Conservation (phyloP, 2,797 vertebrate species). For the Danio choprae region DNA sequence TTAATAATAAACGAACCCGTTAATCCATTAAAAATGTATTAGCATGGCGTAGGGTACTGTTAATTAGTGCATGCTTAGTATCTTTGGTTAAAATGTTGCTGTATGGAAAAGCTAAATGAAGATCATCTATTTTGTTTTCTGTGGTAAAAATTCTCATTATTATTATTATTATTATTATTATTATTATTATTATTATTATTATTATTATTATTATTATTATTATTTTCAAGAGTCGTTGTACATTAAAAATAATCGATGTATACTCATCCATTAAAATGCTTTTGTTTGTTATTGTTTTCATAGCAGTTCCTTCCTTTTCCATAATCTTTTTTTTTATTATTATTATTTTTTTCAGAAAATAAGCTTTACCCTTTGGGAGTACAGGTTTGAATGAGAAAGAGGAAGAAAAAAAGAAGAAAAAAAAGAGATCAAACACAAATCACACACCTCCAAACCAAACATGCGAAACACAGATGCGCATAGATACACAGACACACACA, state of each 20-base stretch:
- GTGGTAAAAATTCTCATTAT: background rate
- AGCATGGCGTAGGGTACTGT: too few species aligned
- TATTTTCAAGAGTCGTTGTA: slow-evolving; percentile 63
- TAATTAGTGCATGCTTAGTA: background rate
- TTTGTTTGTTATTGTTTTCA: slow-evolving; percentile 68
- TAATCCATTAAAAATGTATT: background rate
- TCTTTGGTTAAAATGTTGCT: background rate
- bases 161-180: too few species aligned
- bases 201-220: slow-evolving; percentile 2
- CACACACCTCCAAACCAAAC: slow-evolving; percentile 71
- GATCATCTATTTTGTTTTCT: background rate
- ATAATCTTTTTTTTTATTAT: slow-evolving; percentile 46
- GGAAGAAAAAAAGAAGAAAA: slow-evolving; percentile 66
- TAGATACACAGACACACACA: slow-evolving; percentile 30
- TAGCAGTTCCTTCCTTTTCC: slow-evolving; percentile 21
- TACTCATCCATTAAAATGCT: slow-evolving; percentile 68
- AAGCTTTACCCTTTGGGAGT: slow-evolving; percentile 73
- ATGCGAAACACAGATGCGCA: slow-evolving; percentile 41
- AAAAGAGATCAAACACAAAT: slow-evolving; percentile 76
- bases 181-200: slow-evolving; percentile 9
- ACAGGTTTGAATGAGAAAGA: slow-evolving; percentile 69
- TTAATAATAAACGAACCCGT: background rate
- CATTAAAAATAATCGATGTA: slow-evolving; percentile 74
- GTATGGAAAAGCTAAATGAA: background rate
- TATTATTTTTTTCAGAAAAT: slow-evolving; percentile 69